Base-by-base conservation (phyloP, 2,113 vertebrate species). In the Xiphophorus maculatus region DNA sequence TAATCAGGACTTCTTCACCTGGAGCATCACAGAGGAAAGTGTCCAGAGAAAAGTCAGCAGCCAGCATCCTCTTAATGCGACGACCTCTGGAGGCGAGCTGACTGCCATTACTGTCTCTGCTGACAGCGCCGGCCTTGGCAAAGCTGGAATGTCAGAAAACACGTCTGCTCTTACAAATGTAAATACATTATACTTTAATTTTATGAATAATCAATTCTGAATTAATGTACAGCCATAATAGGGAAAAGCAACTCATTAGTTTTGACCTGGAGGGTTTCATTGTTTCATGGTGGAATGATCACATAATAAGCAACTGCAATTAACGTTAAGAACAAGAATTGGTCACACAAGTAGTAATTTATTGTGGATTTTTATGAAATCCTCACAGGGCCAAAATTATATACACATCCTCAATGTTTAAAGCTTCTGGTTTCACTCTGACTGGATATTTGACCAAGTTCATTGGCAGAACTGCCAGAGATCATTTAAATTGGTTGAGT, bases 1-100 rank as follows among this genome's bases (percentile, higher is more conserved):
- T 4, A 48, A 48, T 58, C 25, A 19, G 12, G 19, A 30, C 4
- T 28, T 42, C 73, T 83, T 63, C 60, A 93, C 98, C 96, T 79
- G 97, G 97, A 60, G 96, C 93, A 5, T 97, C 95, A 72, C 98
- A 99, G 69, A 99, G 97, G 92, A 97, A 97, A 5, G 93, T 93
- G 11, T 96, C 95, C 0, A 94, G 94, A 63, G 92, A 89, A 0
- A 93, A 93, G 76, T 94, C 93, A 83, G 94, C 94, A 65, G 96
- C 95, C 83, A 97, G 91, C 96, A 97, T 99, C 86, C 97, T 96
- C 76, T 93, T 94, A 19, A 88, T 84, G 63, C 96, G 94, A 0
- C 66, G 94, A 0, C 66, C 79, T 79, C 76, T 87, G 29, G 89
- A 73, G 9, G 72, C 7, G 5, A 82, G 84, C 11, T 79, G 84